A percentile compares a stretch with the other conserved stretches of the same genome.
Evolutionary conservation across 2,888 invertebrate genomes (phyloP).

Genomic region (Punctoribates punctum): DNA sequence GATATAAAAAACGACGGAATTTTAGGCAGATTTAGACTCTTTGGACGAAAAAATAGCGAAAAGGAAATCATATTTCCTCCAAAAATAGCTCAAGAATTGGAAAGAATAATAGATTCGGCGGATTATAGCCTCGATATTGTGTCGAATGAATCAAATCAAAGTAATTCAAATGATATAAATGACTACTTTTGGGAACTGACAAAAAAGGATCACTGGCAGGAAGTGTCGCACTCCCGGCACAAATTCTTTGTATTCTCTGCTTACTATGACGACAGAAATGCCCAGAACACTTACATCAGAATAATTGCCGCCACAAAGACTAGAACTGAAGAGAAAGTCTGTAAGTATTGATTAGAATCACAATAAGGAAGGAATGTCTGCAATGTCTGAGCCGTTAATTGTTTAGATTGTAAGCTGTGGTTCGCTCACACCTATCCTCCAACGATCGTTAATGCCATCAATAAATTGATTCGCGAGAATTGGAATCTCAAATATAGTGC

Average conservation of each 20-base stretch:
- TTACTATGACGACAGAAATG: conserved; percentile 64
- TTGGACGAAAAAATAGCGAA: conserved; percentile 18
- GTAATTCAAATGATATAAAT: conserved; percentile 42
- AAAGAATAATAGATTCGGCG: neutral
- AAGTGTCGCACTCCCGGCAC: conserved; percentile 52
- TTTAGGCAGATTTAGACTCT: conserved; percentile 14
- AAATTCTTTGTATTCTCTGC: conserved; percentile 90
- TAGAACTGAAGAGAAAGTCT: conserved; percentile 71
- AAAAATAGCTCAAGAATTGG: conserved; percentile 20
- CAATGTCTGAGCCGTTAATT: neutral
- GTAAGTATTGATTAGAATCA: neutral
- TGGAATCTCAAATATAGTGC: conserved; percentile 85
- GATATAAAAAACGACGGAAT: conserved; percentile 21
- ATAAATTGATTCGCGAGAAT: conserved; percentile 76
- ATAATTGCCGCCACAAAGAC: conserved; percentile 86
- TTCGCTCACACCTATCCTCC: conserved; percentile 40
- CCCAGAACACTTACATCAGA: conserved; percentile 58
- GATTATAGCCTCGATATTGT: conserved; percentile 15
- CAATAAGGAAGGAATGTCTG: neutral
- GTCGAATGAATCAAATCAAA: conserved; percentile 22
- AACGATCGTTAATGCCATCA: conserved; percentile 49
- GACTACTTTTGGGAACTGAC: conserved; percentile 32
- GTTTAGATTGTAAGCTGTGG: conserved; percentile 10
- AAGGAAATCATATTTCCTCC: conserved; percentile 22
- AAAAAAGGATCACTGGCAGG: conserved; percentile 51